These are phyloP conservation scores for Petrocephalus zakoni DNA, from an alignment of 2,113 vertebrate genomes.

Conservation along the genomic window DNA sequence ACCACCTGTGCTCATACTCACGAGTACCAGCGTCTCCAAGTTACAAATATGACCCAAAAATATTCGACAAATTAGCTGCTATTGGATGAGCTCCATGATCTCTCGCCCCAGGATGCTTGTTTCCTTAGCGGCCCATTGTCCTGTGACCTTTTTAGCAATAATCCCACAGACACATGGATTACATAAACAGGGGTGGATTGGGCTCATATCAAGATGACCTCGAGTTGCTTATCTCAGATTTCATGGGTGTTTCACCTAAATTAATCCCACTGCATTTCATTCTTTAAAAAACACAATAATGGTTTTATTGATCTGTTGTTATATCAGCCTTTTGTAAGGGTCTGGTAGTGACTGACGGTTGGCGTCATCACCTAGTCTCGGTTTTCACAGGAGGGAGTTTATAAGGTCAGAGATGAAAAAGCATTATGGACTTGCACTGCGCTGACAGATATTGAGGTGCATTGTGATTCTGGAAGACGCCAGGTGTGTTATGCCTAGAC, in stretches of 20 bases:
- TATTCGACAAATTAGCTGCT: background rate
- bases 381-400: background rate
- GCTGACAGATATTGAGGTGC: background rate
- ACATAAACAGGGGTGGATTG: background rate
- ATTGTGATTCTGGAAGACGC: background rate
- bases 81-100: background rate
- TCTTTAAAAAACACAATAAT: background rate
- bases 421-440: background rate
- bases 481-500: conserved; percentile 12
- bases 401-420: conserved; percentile 4
- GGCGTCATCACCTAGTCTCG: background rate
- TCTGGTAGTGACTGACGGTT: background rate
- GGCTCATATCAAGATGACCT: background rate
- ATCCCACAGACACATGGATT: background rate
- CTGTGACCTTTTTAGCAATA: background rate
- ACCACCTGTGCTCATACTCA: background rate
- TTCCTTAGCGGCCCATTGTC: background rate
- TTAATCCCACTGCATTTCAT: conserved; percentile 10
- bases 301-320: conserved; percentile 12
- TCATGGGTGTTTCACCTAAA: background rate
- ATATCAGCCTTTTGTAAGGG: background rate
- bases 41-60: background rate
- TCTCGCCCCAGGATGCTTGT: background rate
- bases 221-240: background rate
- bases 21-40: background rate